Evolutionary conservation across 2,113 vertebrate species (phyloP).

Genomic region (Antechinus flavipes): DNA sequence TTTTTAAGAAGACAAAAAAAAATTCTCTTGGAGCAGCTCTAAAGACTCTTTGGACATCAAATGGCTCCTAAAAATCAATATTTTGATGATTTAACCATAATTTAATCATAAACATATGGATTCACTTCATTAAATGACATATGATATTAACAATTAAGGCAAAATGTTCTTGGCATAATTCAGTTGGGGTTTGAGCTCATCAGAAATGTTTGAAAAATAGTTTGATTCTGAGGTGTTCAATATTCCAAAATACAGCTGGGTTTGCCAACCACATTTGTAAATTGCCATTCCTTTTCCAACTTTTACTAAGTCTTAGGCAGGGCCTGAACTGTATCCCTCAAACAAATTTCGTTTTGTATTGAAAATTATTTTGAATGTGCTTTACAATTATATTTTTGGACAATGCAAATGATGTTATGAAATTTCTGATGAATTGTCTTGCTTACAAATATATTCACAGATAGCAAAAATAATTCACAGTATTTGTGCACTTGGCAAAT

Average conservation of each 20-base stretch:
- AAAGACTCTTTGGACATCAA: slow-evolving; percentile 42
- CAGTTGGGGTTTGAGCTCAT: slow-evolving; percentile 32
- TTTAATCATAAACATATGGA: slow-evolving; percentile 56
- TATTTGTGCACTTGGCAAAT: background rate
- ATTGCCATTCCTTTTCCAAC: slow-evolving; percentile 11
- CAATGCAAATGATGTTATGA: background rate
- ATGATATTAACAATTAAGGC: slow-evolving; percentile 63
- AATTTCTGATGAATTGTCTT: background rate
- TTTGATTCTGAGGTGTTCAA: slow-evolving; percentile 20
- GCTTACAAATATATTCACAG: background rate
- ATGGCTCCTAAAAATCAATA: slow-evolving; percentile 51
- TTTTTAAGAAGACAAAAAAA: slow-evolving; percentile 28
- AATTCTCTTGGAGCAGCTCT: slow-evolving; percentile 16
- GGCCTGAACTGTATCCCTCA: slow-evolving; percentile 20
- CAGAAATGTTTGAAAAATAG: slow-evolving; percentile 52
- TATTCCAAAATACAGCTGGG: slow-evolving; percentile 23
- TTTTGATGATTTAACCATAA: slow-evolving; percentile 64
- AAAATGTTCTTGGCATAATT: slow-evolving; percentile 61
- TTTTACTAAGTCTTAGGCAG: slow-evolving; percentile 25
- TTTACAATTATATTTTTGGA: background rate
- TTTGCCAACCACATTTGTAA: slow-evolving; percentile 2
- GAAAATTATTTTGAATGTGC: background rate
- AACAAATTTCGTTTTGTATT: background rate
- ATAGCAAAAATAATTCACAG: background rate
- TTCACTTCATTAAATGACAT: slow-evolving; percentile 52